phyloP scores from a whole-genome alignment of 2,888 invertebrate genomes.

The Parnassius smintheus region DNA sequence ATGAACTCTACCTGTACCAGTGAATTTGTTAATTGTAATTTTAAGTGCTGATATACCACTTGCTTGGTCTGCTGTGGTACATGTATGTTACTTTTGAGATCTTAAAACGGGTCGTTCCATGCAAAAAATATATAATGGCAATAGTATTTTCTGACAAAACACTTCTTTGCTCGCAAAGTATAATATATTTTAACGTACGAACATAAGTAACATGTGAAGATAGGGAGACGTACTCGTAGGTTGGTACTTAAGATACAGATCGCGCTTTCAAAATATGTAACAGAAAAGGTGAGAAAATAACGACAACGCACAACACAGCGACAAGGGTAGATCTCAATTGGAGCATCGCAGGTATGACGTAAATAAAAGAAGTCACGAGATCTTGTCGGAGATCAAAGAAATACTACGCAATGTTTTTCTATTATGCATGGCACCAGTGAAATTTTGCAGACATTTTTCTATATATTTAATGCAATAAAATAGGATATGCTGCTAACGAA shows the following conservation, averaged over 20 bases:
- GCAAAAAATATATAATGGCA: too few species aligned
- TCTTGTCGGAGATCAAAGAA: neutral
- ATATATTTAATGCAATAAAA: too few species aligned
- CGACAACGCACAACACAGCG: neutral
- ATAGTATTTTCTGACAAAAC: too few species aligned
- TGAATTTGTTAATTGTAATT: too few species aligned
- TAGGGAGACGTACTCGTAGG: neutral
- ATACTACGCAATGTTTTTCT: neutral
- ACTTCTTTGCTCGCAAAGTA: neutral
- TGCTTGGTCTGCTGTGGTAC: too few species aligned
- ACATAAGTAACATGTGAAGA: slow-evolving; percentile 3
- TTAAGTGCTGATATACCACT: too few species aligned
- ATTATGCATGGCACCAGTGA: neutral
- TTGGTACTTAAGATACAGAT: slow-evolving; percentile 16
- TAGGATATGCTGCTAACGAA: too few species aligned
- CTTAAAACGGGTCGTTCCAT: too few species aligned
- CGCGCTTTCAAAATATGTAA: slow-evolving; percentile 9
- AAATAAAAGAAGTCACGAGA: neutral
- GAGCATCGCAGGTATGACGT: slow-evolving; percentile 1
- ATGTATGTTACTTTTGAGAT: too few species aligned
- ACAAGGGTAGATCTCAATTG: slow-evolving; percentile 6
- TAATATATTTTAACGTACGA: neutral
- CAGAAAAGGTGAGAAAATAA: slow-evolving; percentile 14
- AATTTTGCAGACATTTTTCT: too few species aligned
- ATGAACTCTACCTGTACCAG: too few species aligned